Evolutionary conservation across 2,113 vertebrate genomes (phyloP), one percentile per base, ranked within the genome.

Genomic region (Machaerirhynchus nigripectus): DNA sequence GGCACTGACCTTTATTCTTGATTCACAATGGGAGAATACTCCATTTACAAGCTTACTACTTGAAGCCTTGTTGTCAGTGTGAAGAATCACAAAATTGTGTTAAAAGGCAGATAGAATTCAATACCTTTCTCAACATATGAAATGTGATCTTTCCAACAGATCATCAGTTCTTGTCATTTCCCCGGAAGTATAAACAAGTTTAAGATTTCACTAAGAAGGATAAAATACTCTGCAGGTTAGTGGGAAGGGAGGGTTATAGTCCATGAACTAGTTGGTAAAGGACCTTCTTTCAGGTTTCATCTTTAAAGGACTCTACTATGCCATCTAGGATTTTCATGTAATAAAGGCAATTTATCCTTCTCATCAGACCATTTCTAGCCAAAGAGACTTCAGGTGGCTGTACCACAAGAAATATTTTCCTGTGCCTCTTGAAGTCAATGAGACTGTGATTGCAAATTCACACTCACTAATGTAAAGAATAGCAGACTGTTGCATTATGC

Each of bases 401-500:
- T 63, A 60, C 55, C 28, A 75, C 20, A 61, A 37, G 40, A 94
- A 92, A 81, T 68, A 89, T 87, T 91, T 93, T 79, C 30, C 65
- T 78, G 20, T 68, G 26, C 37, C 55, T 83, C 69, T 61, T 57
- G 65, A 89, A 95, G 70, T 79, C 87, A 95, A 21, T 79, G 91
- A 68, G 57, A 84, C 63, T 84, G 47, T 78, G 71, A 95, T 68
- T 74, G 73, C 55, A 81, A 87, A 80, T 81, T 81, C 57, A 37
- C 57, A 53, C 39, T 86, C 59, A 64, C 46, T 75, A 90, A 84
- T 17, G 47, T 74, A 78, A 84, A 89, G 89, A 90, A 78, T 35
- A 40, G 47, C 47, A 95, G 80, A 61, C 81, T 94, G 85, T 95
- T 96, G 94, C 90, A 95, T 96, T 95, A 94, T 84, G 86, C 83